These are phyloP conservation scores for Drosophila willistoni DNA, from an alignment of 1,140 invertebrate genomes.

Conservation along the genomic window DNA sequence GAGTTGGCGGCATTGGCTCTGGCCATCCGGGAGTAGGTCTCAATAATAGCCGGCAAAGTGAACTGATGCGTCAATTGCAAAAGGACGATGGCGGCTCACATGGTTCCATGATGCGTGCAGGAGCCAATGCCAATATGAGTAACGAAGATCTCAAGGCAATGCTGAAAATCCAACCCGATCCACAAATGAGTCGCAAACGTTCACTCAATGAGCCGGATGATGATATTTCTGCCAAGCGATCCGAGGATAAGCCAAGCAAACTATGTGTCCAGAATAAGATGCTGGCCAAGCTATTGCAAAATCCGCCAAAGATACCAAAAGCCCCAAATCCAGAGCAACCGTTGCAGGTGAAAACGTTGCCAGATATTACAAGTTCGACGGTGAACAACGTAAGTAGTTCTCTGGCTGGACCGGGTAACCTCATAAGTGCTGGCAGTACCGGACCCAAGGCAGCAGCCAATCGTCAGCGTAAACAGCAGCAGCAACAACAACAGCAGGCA, in stretches of 20 bases:
- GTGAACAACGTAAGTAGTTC: slow-evolving; percentile 63
- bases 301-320: slow-evolving; percentile 86
- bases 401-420: slow-evolving; percentile 62
- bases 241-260: slow-evolving; percentile 85
- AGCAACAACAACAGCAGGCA: slow-evolving; percentile 55
- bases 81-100: slow-evolving; percentile 85
- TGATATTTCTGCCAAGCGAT: slow-evolving; percentile 85
- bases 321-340: slow-evolving; percentile 88
- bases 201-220: slow-evolving; percentile 87
- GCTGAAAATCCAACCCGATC: slow-evolving; percentile 85
- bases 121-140: slow-evolving; percentile 63
- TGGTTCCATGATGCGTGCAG: slow-evolving; percentile 86
- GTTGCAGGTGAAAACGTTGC: slow-evolving; percentile 84
- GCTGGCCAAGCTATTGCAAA: slow-evolving; percentile 91
- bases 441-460: slow-evolving; percentile 67
- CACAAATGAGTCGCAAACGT: slow-evolving; percentile 86
- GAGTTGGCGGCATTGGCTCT: slow-evolving; percentile 57
- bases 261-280: slow-evolving; percentile 94
- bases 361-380: slow-evolving; percentile 86
- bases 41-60: slow-evolving; percentile 86
- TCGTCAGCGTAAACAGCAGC: slow-evolving; percentile 75
- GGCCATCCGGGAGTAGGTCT: slow-evolving; percentile 27
- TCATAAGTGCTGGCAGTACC: slow-evolving; percentile 65
- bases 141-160: slow-evolving; percentile 82
- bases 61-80: slow-evolving; percentile 91